phyloP scores from a whole-genome alignment of 53 echinoderm and acorn worm genomes.

The Hippasteria phrygiana region DNA sequence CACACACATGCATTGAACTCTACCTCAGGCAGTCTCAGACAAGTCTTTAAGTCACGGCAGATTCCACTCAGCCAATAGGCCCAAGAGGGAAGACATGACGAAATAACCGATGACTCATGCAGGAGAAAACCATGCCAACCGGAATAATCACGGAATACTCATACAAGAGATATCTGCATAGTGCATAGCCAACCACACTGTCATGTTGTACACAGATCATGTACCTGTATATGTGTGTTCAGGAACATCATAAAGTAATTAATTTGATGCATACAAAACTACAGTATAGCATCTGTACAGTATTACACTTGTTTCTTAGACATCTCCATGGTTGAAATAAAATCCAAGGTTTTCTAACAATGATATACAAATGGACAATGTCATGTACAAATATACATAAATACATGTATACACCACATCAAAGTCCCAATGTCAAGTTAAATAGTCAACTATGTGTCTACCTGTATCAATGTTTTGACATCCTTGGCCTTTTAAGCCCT shows the following conservation, averaged over 20 bases:
- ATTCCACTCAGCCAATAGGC: conserved; percentile 11
- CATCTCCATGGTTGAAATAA: too few relatives aligned
- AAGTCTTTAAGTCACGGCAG: conserved; percentile 35
- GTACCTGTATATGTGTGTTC: too few relatives aligned
- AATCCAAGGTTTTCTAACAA: too few relatives aligned
- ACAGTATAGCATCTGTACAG: too few relatives aligned
- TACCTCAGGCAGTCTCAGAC: neutral
- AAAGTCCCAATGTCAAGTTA: too few relatives aligned
- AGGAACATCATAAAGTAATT: too few relatives aligned
- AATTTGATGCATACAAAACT: too few relatives aligned
- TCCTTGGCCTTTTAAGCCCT: too few relatives aligned
- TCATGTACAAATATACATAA: neutral
- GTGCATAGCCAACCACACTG: neutral
- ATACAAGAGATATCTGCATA: neutral
- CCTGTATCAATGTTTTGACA: too few relatives aligned
- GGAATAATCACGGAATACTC: conserved; percentile 42
- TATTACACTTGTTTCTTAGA: too few relatives aligned
- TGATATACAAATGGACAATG: too few relatives aligned
- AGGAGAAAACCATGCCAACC: conserved; percentile 47
- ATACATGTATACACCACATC: neutral
- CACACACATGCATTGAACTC: neutral
- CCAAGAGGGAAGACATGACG: neutral
- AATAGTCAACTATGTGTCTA: too few relatives aligned
- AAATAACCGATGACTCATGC: conserved; percentile 51
- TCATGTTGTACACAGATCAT: neutral